A percentile compares a stretch with the other conserved stretches of the same genome.
These are phyloP conservation scores for Thymallus thymallus DNA, from an alignment of 2,113 vertebrate genomes.

Conservation along the genomic window DNA sequence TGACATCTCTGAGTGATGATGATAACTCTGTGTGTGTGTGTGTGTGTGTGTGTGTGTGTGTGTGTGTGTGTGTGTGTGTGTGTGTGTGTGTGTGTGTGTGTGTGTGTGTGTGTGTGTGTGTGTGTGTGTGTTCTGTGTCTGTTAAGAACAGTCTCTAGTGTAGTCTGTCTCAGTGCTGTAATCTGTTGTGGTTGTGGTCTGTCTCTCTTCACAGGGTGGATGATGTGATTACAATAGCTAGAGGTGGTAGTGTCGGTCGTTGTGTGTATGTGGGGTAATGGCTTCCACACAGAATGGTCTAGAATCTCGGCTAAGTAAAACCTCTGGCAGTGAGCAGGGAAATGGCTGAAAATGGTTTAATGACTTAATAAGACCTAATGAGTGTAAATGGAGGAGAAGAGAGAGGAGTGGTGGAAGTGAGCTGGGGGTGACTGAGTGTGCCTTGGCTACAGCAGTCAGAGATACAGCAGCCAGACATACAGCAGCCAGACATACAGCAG, in stretches of 20 bases:
- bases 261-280: no score
- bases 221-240: no score
- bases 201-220: no score
- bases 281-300: background rate
- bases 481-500: no score
- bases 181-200: no score
- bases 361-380: conserved; percentile 68
- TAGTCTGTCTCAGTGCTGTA: no score
- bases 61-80: background rate
- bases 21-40: no score
- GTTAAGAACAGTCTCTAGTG: no score
- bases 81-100: no score
- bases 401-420: conserved; percentile 25
- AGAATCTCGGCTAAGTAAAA: conserved; percentile 34
- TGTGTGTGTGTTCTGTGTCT: background rate
- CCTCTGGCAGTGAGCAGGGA: conserved; percentile 42
- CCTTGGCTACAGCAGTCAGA: background rate
- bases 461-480: no score
- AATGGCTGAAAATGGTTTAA: conserved; percentile 64
- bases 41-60: background rate
- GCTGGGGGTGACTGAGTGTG: conserved; percentile 15
- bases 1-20: background rate
- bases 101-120: background rate
- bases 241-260: no score
- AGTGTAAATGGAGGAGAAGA: conserved; percentile 45